phyloP scores from a whole-genome alignment of 2,113 vertebrate genomes.

The Pyrgilauda ruficollis region DNA sequence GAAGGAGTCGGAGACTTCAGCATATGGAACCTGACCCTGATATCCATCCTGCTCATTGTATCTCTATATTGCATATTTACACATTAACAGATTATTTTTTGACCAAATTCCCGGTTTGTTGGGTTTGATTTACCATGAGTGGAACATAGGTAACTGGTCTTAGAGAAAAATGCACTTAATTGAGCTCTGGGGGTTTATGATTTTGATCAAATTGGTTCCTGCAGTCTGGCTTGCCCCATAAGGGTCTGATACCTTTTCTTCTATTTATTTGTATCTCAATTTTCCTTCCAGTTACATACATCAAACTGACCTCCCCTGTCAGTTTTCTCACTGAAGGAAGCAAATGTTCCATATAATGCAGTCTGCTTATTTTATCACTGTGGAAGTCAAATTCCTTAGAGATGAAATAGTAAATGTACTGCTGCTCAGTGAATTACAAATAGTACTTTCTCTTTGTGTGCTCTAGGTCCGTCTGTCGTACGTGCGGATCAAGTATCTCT shows the following conservation, averaged over 20 bases:
- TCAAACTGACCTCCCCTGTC: not conserved
- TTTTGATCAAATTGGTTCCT: not conserved
- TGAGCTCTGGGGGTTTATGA: not conserved
- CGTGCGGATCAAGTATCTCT: conserved; percentile 91
- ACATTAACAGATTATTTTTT: not conserved
- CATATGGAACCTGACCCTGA: not conserved
- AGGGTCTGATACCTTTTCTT: not conserved
- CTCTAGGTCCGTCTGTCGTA: conserved; percentile 88
- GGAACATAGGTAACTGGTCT: not conserved
- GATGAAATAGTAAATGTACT: not conserved
- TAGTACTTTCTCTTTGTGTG: conserved; percentile 23
- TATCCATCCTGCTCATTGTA: not conserved
- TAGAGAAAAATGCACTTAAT: not conserved
- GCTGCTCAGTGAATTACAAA: conserved; percentile 7
- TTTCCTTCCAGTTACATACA: not conserved
- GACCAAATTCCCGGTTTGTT: not conserved
- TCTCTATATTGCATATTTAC: not conserved
- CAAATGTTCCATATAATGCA: not conserved
- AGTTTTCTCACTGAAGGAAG: not conserved
- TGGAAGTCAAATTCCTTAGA: not conserved
- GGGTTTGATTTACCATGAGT: not conserved
- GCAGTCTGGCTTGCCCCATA: not conserved
- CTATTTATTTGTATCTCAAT: not conserved
- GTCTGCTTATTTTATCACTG: not conserved
- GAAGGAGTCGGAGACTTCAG: not conserved